A percentile compares a stretch with the other conserved stretches of the same genome.
Conservation (phyloP, 2,888 invertebrate species). For the Didymodactylos carnosus region DNA sequence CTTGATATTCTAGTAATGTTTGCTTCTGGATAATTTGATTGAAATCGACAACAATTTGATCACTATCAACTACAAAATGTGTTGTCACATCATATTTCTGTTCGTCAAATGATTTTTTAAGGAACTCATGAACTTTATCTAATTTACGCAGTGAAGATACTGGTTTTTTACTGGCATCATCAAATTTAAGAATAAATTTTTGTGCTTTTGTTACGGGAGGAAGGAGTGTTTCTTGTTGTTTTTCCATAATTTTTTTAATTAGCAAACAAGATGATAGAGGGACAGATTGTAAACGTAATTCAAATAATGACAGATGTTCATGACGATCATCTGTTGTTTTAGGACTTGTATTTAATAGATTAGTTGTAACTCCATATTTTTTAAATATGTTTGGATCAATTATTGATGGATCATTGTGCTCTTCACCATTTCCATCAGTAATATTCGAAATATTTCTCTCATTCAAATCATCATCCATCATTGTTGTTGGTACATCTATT, state of each 20-base stretch:
- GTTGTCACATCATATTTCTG: background rate
- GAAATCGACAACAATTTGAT: background rate
- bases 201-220: background rate
- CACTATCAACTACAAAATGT: background rate
- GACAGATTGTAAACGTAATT: background rate
- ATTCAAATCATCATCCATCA: too few relatives aligned
- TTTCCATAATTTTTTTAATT: background rate
- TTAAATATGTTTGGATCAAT: too few relatives aligned
- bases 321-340: too few relatives aligned
- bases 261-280: background rate
- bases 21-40: background rate
- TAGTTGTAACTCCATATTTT: too few relatives aligned
- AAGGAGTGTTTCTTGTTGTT: background rate
- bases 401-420: too few relatives aligned
- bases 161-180: background rate
- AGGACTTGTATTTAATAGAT: too few relatives aligned
- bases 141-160: background rate
- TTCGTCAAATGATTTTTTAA: background rate
- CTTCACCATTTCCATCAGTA: too few relatives aligned
- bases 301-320: too few relatives aligned
- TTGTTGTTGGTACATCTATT: too few relatives aligned
- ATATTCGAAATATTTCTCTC: too few relatives aligned
- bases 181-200: background rate
- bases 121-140: background rate
- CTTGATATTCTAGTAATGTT: background rate